These are phyloP conservation scores for Lytechinus variegatus DNA, from an alignment of 35 echinoderm and acorn worm species.

Conservation along the genomic window DNA sequence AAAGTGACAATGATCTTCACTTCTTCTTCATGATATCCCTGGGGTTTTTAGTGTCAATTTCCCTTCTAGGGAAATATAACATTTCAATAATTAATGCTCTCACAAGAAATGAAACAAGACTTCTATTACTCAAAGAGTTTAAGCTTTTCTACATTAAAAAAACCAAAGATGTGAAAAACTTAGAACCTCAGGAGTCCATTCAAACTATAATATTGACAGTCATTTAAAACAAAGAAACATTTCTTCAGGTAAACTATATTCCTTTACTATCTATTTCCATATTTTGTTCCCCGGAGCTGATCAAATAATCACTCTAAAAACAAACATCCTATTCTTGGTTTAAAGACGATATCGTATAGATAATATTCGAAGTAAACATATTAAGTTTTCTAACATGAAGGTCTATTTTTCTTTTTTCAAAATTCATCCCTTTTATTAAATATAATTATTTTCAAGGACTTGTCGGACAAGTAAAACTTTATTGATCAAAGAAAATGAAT, in stretches of 20 bases:
- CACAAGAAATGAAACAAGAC: neutral
- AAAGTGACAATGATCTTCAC: neutral
- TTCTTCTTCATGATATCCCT: neutral
- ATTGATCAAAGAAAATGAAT: neutral
- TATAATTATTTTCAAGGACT: neutral
- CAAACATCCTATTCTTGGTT: neutral
- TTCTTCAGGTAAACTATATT: neutral
- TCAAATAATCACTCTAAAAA: neutral
- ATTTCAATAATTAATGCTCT: slow-evolving; percentile 20
- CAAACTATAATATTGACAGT: neutral
- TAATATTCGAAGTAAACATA: neutral
- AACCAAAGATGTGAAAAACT: neutral
- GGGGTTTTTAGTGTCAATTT: neutral
- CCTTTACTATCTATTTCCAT: neutral
- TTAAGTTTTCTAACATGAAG: neutral
- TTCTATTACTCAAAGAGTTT: neutral
- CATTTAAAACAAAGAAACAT: neutral
- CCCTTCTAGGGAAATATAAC: neutral
- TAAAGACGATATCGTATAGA: too few relatives aligned
- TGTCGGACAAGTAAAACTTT: neutral
- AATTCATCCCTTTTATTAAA: neutral
- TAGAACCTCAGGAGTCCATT: neutral
- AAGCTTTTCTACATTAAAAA: neutral
- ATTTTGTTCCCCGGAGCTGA: neutral
- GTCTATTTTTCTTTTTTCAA: neutral